Conservation (phyloP, 1,140 invertebrate species). For the Teleopsis dalmanni region DNA sequence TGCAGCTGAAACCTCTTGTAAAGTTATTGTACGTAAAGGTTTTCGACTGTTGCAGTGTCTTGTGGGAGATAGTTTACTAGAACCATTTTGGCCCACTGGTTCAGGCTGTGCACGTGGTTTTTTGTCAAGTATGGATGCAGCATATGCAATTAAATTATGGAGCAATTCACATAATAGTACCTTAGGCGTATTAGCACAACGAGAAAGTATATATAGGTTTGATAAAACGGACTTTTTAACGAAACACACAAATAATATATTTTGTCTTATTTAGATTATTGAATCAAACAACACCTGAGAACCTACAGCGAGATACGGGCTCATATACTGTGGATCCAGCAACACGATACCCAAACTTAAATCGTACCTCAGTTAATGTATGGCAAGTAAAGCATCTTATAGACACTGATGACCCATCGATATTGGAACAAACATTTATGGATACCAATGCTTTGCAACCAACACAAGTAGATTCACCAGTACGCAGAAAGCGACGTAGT, state of each 20-base stretch:
- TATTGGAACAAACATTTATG: constrained; percentile 51
- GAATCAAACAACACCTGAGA: constrained; percentile 94
- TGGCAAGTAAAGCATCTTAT: constrained; percentile 56
- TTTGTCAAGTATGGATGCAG: constrained; percentile 88
- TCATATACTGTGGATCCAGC: constrained; percentile 86
- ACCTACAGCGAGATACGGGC: constrained; percentile 80
- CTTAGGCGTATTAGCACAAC: constrained; percentile 81
- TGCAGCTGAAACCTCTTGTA: constrained; percentile 88
- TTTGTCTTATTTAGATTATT: constrained; percentile 42
- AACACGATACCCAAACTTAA: constrained; percentile 65
- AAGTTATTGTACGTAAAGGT: constrained; percentile 63
- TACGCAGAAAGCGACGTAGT: constrained; percentile 35
- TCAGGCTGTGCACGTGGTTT: constrained; percentile 97
- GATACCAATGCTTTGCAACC: constrained; percentile 32
- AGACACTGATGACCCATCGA: constrained; percentile 56
- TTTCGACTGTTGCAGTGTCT: constrained; percentile 77
- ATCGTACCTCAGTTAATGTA: constrained; percentile 49
- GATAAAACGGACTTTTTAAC: background rate
- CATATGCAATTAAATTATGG: constrained; percentile 89
- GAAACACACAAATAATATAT: background rate
- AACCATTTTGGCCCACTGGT: constrained; percentile 98
- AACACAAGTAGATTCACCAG: constrained; percentile 27
- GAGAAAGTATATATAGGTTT: constrained; percentile 85
- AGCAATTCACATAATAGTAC: constrained; percentile 59
- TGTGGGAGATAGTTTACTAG: constrained; percentile 92